A percentile compares a stretch with the other conserved stretches of the same genome.
Evolutionary conservation across 2,113 vertebrate genomes (phyloP).

Genomic region (Ciconia maguari): DNA sequence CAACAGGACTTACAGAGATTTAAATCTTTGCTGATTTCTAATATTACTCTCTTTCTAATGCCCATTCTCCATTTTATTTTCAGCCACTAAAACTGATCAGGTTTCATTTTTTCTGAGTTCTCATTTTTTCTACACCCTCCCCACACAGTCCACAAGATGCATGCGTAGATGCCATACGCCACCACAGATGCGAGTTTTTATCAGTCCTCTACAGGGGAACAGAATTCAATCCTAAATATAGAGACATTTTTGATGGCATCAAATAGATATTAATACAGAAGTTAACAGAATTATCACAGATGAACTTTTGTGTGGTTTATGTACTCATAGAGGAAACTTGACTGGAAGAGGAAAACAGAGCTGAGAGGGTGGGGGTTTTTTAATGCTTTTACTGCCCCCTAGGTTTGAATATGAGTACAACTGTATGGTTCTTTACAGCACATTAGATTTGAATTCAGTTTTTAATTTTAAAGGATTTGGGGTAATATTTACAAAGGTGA

Average conservation of each 20-base stretch:
- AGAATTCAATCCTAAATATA: background rate
- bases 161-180: fast-evolving
- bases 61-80: background rate
- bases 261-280: background rate
- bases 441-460: background rate
- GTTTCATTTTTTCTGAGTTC: background rate
- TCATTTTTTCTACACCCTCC: background rate
- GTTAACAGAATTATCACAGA: background rate
- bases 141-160: background rate
- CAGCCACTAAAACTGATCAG: background rate
- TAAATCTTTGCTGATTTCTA: background rate
- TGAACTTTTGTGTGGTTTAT: background rate
- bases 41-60: background rate
- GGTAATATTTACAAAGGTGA: background rate
- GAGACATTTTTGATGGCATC: background rate
- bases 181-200: background rate
- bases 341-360: background rate
- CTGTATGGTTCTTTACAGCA: background rate
- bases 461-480: background rate
- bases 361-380: background rate
- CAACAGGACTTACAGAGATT: background rate
- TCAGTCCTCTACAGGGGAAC: background rate
- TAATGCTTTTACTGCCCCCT: constrained; percentile 51
- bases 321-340: background rate
- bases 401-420: background rate